A percentile compares a stretch with the other conserved stretches of the same genome.
Evolutionary conservation across 2,113 vertebrate species (phyloP).

Genomic region (Hepsetus odoe): DNA sequence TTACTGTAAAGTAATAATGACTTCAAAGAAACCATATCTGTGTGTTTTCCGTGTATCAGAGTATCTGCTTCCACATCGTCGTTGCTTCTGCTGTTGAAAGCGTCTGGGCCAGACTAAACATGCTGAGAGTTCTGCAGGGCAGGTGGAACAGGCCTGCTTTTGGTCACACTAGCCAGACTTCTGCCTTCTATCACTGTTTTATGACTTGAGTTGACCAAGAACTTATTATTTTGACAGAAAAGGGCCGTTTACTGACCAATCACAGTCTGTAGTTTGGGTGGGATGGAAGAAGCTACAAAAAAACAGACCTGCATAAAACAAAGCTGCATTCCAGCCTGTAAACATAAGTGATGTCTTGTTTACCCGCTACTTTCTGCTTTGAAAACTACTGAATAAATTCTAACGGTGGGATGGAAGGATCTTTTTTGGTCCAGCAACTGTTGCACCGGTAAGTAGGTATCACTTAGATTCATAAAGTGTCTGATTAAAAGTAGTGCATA

Average conservation of each 20-base stretch:
- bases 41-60: slow-evolving; percentile 21
- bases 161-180: not conserved
- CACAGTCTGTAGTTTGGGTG: not conserved
- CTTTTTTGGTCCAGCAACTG: too few species aligned
- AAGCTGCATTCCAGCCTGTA: not conserved
- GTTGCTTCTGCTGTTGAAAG: not conserved
- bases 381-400: not conserved
- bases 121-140: slow-evolving; percentile 35
- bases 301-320: not conserved
- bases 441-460: not conserved
- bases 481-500: not conserved
- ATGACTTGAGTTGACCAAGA: not conserved
- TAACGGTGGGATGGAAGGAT: too few species aligned
- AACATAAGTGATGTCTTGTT: not conserved
- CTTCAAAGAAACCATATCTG: slow-evolving; percentile 31
- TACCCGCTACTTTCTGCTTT: not conserved
- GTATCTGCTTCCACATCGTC: slow-evolving; percentile 28
- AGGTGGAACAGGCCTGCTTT: slow-evolving; percentile 17
- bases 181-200: not conserved
- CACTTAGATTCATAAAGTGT: not conserved
- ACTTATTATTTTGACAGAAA: not conserved
- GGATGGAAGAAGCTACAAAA: not conserved
- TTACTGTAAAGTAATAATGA: not conserved
- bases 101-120: slow-evolving; percentile 22
- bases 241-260: not conserved